Evolutionary conservation across 2,113 vertebrate species (phyloP).

Genomic region (Alligator mississippiensis): DNA sequence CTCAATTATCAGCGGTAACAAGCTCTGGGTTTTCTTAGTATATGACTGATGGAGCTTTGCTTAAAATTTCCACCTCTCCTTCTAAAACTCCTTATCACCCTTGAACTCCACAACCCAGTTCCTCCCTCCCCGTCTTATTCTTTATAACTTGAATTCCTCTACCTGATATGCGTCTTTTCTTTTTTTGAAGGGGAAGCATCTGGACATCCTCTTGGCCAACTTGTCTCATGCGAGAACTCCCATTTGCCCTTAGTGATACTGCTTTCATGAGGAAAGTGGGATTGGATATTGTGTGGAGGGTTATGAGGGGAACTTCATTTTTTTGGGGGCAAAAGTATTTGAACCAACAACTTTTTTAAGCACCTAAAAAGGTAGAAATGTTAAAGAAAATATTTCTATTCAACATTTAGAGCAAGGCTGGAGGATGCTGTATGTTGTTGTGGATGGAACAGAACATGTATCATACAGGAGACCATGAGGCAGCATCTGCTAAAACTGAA

Average conservation of each 20-base stretch:
- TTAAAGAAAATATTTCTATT: background rate
- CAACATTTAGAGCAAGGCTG: too few relatives aligned
- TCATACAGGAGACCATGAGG: background rate
- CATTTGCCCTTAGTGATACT: slow-evolving; percentile 9
- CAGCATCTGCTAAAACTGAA: background rate
- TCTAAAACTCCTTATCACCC: background rate
- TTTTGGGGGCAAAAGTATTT: background rate
- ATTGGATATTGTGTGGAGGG: background rate
- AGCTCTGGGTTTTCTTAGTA: background rate
- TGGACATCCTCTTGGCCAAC: slow-evolving; percentile 5
- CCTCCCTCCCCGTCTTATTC: background rate
- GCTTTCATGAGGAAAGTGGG: background rate
- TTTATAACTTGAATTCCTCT: slow-evolving; percentile 8
- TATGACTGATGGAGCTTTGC: background rate
- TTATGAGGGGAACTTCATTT: background rate
- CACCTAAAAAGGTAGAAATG: background rate
- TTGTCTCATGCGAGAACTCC: background rate
- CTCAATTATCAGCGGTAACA: background rate
- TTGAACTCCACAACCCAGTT: background rate
- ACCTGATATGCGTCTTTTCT: background rate
- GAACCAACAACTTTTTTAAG: background rate
- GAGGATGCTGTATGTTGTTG: too few relatives aligned
- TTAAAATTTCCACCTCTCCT: background rate
- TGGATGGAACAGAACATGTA: background rate
- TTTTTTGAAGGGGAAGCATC: background rate